Evolutionary conservation across 2,113 vertebrate genomes (phyloP).

Genomic region (Vanacampus margaritifer): DNA sequence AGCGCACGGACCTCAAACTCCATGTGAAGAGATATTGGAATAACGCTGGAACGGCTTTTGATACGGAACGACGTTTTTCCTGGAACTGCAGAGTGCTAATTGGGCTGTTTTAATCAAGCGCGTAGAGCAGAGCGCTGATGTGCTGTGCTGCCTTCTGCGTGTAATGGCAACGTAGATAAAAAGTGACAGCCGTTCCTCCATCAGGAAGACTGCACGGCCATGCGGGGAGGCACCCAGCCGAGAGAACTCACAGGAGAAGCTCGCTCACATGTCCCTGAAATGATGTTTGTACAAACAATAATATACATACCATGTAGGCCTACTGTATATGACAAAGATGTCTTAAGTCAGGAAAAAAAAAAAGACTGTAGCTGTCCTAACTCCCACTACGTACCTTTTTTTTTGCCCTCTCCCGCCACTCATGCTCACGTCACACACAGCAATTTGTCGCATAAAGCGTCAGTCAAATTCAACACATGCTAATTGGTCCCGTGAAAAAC

Average conservation of each 20-base stretch:
- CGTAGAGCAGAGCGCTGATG: slow-evolving; percentile 25
- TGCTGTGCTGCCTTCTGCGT: slow-evolving; percentile 23
- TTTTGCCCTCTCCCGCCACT: no score
- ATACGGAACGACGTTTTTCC: slow-evolving; percentile 18
- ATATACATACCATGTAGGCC: background rate
- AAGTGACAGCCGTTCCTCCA: slow-evolving; percentile 60
- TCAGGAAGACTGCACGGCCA: slow-evolving; percentile 38
- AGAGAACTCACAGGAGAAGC: slow-evolving; percentile 30
- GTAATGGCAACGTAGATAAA: slow-evolving; percentile 59
- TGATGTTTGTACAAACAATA: slow-evolving; percentile 1
- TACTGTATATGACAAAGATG: background rate
- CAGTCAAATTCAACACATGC: no score
- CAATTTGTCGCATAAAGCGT: no score
- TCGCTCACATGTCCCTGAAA: slow-evolving; percentile 15
- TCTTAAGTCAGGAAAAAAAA: no score
- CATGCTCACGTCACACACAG: no score
- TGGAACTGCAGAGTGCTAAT: slow-evolving; percentile 37
- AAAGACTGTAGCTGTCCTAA: no score
- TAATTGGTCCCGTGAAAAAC: no score
- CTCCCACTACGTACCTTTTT: no score
- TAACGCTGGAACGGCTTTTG: background rate
- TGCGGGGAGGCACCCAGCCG: slow-evolving; percentile 42
- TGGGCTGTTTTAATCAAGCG: slow-evolving; percentile 50
- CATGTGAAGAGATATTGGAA: background rate
- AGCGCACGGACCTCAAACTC: background rate